A percentile compares a stretch with the other conserved stretches of the same genome.
Evolutionary conservation across 2,888 invertebrate species (phyloP).

Genomic region (Serripes groenlandicus): DNA sequence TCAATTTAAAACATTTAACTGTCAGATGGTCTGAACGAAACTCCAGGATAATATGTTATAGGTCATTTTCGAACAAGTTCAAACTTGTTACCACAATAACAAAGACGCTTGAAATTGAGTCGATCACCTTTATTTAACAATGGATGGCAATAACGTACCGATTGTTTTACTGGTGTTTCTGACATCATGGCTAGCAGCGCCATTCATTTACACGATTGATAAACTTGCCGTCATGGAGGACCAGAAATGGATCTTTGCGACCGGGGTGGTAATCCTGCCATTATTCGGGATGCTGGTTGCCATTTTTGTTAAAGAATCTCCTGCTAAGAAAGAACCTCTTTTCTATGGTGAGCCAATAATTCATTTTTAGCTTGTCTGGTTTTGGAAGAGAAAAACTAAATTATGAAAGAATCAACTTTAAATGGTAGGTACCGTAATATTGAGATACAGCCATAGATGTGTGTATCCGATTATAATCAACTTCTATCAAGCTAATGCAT

Average conservation of each 20-base stretch:
- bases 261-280: constrained; percentile 40
- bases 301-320: constrained; percentile 32
- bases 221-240: constrained; percentile 69
- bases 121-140: no score
- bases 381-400: not conserved
- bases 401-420: no score
- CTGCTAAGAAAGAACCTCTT: constrained; percentile 47
- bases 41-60: no score
- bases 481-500: no score
- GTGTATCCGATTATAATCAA: no score
- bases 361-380: not conserved
- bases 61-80: no score
- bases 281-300: constrained; percentile 48
- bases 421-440: no score
- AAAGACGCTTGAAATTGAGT: no score
- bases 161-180: constrained; percentile 65
- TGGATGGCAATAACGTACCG: constrained; percentile 19
- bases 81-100: no score
- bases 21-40: no score
- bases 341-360: constrained; percentile 53
- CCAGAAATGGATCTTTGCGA: constrained; percentile 55
- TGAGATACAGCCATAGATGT: no score
- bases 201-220: constrained; percentile 71
- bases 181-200: constrained; percentile 72
- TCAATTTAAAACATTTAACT: no score